Conservation (phyloP, 2,888 invertebrate genomes). For the Leptinotarsa rubiginosa region DNA sequence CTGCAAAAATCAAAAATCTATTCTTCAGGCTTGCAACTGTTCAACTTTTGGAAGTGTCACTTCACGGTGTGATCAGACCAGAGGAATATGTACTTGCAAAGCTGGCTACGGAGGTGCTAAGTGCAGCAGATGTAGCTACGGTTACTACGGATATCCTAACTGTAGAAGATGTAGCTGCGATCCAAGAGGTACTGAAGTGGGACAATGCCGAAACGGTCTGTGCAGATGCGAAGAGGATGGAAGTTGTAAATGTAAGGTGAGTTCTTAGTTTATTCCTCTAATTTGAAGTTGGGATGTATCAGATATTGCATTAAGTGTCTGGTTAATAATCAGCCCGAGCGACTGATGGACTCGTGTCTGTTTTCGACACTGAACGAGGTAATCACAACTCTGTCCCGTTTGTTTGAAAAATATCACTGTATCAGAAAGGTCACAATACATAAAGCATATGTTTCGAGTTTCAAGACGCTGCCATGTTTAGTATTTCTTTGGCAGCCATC, state of each 20-base stretch:
- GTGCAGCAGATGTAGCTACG: constrained; percentile 86
- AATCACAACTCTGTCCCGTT: no score
- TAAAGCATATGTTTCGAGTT: no score
- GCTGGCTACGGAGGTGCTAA: constrained; percentile 79
- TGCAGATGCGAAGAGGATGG: constrained; percentile 84
- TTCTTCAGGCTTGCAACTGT: constrained; percentile 76
- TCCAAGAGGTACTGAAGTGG: constrained; percentile 73
- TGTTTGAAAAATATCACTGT: no score
- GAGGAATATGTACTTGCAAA: constrained; percentile 83
- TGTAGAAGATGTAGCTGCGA: constrained; percentile 90
- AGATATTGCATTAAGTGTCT: no score
- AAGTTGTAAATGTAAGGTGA: constrained; percentile 90
- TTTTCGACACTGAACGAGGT: no score
- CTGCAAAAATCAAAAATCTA: background rate
- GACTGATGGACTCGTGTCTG: no score
- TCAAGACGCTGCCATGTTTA: no score
- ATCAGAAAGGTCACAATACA: no score
- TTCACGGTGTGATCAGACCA: constrained; percentile 73
- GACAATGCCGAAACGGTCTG: constrained; percentile 67
- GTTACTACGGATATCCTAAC: constrained; percentile 91
- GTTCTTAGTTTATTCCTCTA: constrained; percentile 25
- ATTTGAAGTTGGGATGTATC: background rate
- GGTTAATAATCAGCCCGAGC: no score
- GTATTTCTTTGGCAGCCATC: no score
- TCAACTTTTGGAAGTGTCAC: constrained; percentile 77